A percentile compares a stretch with the other conserved stretches of the same genome.
Evolutionary conservation across 2,888 invertebrate species (phyloP).

Genomic region (Seira sanloemensis): DNA sequence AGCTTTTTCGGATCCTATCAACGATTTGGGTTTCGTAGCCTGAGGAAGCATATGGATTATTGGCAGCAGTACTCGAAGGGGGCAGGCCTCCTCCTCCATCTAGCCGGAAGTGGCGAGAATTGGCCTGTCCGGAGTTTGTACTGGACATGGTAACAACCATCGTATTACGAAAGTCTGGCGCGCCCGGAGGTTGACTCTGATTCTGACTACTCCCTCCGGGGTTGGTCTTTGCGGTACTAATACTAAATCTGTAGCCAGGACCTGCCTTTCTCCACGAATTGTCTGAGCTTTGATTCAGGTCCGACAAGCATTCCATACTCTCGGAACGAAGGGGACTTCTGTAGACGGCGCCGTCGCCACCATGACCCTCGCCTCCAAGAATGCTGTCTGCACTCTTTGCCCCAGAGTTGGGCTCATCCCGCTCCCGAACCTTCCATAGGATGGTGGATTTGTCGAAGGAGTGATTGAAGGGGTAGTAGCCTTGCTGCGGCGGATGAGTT

Average conservation of each 20-base stretch:
- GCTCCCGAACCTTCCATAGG: conserved; percentile 68
- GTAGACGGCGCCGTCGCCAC: conserved; percentile 49
- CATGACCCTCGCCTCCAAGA: conserved; percentile 51
- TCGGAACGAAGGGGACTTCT: conserved; percentile 68
- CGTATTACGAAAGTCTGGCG: conserved; percentile 60
- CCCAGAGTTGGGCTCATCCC: conserved; percentile 69
- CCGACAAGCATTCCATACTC: conserved; percentile 71
- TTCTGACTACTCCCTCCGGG: conserved; percentile 72
- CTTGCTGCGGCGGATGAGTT: conserved; percentile 72
- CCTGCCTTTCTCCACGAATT: conserved; percentile 65
- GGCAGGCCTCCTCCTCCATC: conserved; percentile 4
- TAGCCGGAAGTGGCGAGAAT: conserved; percentile 14
- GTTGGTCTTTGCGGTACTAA: conserved; percentile 63
- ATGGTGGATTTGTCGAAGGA: conserved; percentile 51
- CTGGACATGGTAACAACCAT: conserved; percentile 71
- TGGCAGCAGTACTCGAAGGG: conserved; percentile 25
- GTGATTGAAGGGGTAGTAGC: conserved; percentile 74
- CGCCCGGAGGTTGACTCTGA: not conserved
- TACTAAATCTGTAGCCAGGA: conserved; percentile 72
- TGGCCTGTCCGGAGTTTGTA: conserved; percentile 55
- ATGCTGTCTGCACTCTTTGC: conserved; percentile 73
- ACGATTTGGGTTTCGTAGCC: conserved; percentile 74
- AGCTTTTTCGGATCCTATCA: conserved; percentile 83
- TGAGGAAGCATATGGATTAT: conserved; percentile 46
- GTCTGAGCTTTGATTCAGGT: conserved; percentile 34